These are phyloP conservation scores for Helobdella robusta DNA, from an alignment of 2,888 invertebrate species.

Conservation along the genomic window DNA sequence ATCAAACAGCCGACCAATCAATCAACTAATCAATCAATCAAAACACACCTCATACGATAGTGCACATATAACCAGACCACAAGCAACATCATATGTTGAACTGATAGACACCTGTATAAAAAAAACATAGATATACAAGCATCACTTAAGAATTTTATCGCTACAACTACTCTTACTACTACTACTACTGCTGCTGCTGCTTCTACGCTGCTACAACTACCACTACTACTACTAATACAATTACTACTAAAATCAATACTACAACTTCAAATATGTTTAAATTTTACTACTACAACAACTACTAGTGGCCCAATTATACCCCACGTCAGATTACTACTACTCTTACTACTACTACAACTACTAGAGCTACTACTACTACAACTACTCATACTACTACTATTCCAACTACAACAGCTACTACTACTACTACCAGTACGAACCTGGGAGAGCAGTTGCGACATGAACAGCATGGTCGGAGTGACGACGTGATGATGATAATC, in stretches of 20 bases:
- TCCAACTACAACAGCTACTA: no score
- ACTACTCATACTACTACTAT: neutral
- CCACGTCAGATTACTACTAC: no score
- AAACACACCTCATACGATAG: slow-evolving; percentile 45
- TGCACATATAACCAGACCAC: slow-evolving; percentile 67
- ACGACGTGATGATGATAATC: slow-evolving; percentile 79
- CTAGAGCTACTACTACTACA: no score
- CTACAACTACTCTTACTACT: neutral
- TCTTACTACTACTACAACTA: neutral
- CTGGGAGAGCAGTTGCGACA: slow-evolving; percentile 64
- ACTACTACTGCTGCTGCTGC: no score
- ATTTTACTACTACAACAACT: no score
- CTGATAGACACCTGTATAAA: slow-evolving; percentile 56
- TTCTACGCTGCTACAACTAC: no score
- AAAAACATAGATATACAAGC: slow-evolving; percentile 20
- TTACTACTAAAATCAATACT: no score
- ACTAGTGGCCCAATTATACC: no score
- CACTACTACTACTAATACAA: no score
- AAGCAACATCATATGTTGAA: slow-evolving; percentile 60
- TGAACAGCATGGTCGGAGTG: slow-evolving; percentile 70
- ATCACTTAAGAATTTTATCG: neutral
- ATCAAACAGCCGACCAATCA: no score
- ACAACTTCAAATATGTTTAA: no score
- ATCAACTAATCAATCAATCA: no score
- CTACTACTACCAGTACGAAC: neutral